phyloP scores from a whole-genome alignment of 2,113 vertebrate genomes.

The Vombatus ursinus region DNA sequence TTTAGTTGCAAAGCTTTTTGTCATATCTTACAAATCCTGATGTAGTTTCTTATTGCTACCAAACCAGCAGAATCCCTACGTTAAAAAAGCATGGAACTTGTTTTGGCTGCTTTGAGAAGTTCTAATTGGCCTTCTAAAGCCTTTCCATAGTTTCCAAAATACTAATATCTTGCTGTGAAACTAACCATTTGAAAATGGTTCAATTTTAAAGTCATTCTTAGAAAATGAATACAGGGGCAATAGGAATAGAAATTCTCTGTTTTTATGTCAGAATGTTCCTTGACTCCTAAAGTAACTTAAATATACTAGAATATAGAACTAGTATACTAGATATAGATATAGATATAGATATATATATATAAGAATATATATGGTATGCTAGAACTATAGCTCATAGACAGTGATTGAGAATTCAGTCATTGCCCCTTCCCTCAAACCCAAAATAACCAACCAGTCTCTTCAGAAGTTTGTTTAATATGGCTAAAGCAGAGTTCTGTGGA shows the following conservation, averaged over 20 bases:
- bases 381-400: not conserved
- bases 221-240: not conserved
- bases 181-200: not conserved
- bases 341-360: no score
- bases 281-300: not conserved
- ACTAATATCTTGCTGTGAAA: not conserved
- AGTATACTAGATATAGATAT: no score
- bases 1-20: not conserved
- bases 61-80: not conserved
- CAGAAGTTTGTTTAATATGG: not conserved
- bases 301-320: no score
- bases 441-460: not conserved
- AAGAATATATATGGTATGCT: no score
- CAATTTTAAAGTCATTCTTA: not conserved
- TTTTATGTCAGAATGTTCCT: not conserved
- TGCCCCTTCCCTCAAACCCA: not conserved
- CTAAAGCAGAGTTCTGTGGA: not conserved
- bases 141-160: not conserved
- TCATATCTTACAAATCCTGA: no score
- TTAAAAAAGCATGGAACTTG: no score
- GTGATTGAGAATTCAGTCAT: not conserved
- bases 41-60: not conserved
- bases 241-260: accelerated
- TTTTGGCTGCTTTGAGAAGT: not conserved
- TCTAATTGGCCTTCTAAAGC: not conserved